Percentiles rank a stretch among this genome's conserved stretches.
Evolutionary conservation across 2,888 invertebrate species (phyloP).

Genomic region (Alsophila aescularia): DNA sequence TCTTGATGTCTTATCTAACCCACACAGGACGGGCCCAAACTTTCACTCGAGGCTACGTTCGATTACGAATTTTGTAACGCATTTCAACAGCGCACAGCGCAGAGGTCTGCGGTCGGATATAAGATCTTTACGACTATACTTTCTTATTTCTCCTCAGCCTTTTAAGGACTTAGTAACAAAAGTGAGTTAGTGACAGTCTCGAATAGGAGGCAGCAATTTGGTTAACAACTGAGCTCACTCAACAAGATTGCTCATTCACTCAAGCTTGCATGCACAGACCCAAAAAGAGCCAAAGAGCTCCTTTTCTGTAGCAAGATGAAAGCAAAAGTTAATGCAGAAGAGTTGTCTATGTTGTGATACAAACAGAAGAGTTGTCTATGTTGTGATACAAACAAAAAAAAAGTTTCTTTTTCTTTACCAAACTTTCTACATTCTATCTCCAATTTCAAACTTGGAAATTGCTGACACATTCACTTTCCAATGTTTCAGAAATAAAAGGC

Average conservation of each 20-base stretch:
- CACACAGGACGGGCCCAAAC: neutral
- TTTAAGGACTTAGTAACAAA: neutral
- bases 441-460: constrained; percentile 13
- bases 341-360: constrained; percentile 1
- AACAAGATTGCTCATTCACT: constrained; percentile 17
- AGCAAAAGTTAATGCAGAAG: constrained; percentile 6
- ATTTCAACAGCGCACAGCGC: neutral
- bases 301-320: constrained; percentile 5
- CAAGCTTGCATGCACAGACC: constrained; percentile 2
- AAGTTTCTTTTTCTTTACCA: neutral
- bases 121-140: neutral
- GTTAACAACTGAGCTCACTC: constrained; percentile 16
- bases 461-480: constrained; percentile 24
- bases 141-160: neutral
- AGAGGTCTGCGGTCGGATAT: neutral
- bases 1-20: neutral
- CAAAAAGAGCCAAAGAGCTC: constrained; percentile 5
- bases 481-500: constrained; percentile 23
- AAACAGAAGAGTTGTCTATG: neutral
- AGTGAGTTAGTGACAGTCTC: neutral
- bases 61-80: neutral
- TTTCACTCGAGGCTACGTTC: neutral
- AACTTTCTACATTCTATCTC: constrained; percentile 1
- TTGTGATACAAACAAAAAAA: constrained; percentile 6
- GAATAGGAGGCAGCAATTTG: constrained; percentile 11